phyloP scores from a whole-genome alignment of 2,797 vertebrate species.

The Naso thynnoides region DNA sequence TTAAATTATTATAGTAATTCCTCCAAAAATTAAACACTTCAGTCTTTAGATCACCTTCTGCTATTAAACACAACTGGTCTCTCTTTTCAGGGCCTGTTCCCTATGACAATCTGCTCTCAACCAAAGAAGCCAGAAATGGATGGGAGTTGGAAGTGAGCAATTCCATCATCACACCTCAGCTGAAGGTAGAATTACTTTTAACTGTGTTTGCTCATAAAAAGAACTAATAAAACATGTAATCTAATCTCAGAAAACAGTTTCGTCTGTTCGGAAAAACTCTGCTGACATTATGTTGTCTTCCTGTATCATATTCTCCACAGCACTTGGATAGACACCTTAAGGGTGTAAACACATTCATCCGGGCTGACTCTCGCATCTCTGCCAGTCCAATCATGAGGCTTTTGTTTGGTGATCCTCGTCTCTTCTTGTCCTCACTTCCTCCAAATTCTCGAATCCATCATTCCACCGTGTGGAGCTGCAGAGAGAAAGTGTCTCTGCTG shows the following conservation, averaged over 20 bases:
- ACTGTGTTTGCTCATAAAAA: background rate
- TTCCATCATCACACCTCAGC: slow-evolving; percentile 81
- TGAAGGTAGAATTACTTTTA: slow-evolving; percentile 82
- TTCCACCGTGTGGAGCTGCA: slow-evolving; percentile 92
- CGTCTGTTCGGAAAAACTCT: background rate
- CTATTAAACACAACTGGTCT: slow-evolving; percentile 8
- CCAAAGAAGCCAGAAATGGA: slow-evolving; percentile 86
- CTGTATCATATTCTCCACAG: slow-evolving; percentile 54
- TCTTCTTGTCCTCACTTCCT: slow-evolving; percentile 86
- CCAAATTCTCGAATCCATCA: slow-evolving; percentile 82
- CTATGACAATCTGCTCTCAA: slow-evolving; percentile 81
- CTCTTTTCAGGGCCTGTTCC: slow-evolving; percentile 77
- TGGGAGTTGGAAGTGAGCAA: slow-evolving; percentile 88
- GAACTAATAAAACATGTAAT: background rate
- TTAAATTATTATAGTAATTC: too few species aligned
- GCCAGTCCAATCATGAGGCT: slow-evolving; percentile 89
- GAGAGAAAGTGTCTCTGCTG: slow-evolving; percentile 86
- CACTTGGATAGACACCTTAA: slow-evolving; percentile 85
- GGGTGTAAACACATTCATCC: slow-evolving; percentile 84
- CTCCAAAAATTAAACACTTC: background rate
- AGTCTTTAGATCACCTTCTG: background rate
- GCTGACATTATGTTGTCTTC: background rate
- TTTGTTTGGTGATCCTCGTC: slow-evolving; percentile 87
- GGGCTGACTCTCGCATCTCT: slow-evolving; percentile 88
- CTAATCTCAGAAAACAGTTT: background rate